Conservation (phyloP, 1,140 invertebrate genomes). For the Drosophila malerkotliana region DNA sequence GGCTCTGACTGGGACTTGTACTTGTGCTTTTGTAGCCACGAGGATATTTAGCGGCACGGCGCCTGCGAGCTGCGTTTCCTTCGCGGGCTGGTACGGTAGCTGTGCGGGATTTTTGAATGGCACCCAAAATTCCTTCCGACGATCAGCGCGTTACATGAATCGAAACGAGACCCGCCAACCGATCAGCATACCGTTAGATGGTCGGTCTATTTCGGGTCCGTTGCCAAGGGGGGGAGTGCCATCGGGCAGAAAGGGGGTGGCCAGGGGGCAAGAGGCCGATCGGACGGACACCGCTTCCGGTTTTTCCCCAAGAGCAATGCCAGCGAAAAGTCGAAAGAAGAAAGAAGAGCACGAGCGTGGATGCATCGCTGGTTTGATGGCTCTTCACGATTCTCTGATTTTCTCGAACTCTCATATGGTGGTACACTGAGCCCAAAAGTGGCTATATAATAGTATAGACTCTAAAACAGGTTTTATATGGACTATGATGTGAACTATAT, state of each 20-base stretch:
- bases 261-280: background rate
- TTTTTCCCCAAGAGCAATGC: constrained; percentile 61
- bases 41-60: background rate
- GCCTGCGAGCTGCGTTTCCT: background rate
- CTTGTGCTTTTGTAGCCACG: background rate
- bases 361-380: constrained; percentile 13
- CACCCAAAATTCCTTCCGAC: constrained; percentile 48
- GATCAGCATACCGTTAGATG: constrained; percentile 56
- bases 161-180: constrained; percentile 33
- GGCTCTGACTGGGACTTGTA: background rate
- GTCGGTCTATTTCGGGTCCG: constrained; percentile 64
- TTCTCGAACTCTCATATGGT: constrained; percentile 15
- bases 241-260: background rate
- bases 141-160: constrained; percentile 40
- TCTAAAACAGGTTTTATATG: too few relatives aligned
- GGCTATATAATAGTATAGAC: too few relatives aligned
- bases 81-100: background rate
- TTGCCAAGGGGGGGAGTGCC: constrained; percentile 12
- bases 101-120: constrained; percentile 52
- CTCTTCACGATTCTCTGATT: background rate
- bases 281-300: constrained; percentile 55
- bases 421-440: background rate
- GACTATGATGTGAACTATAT: too few relatives aligned
- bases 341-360: constrained; percentile 15
- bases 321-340: constrained; percentile 14